These are phyloP conservation scores for Scaptomyza caliginosa DNA, from an alignment of 2,888 invertebrate species.

Conservation along the genomic window DNA sequence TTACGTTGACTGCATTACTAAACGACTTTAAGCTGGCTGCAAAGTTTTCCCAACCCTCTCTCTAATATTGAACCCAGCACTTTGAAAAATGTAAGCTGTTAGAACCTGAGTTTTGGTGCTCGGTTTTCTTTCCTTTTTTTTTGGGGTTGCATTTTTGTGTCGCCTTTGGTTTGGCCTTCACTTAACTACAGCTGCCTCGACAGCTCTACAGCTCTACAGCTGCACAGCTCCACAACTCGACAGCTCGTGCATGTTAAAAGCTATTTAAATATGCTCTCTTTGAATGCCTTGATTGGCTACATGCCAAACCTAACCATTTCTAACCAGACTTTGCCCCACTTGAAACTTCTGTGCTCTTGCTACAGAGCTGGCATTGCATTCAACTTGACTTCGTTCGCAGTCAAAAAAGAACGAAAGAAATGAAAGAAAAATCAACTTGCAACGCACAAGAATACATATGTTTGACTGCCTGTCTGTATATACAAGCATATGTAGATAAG, in stretches of 20 bases:
- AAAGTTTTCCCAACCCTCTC: background rate
- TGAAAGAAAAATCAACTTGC: background rate
- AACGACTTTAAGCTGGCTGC: conserved; percentile 61
- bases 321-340: conserved; percentile 27
- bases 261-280: conserved; percentile 80
- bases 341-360: conserved; percentile 17
- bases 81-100: conserved; percentile 56
- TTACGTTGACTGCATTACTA: conserved; percentile 70
- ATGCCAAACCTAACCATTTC: conserved; percentile 31
- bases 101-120: conserved; percentile 21
- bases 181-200: conserved; percentile 66
- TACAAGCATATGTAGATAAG: conserved; percentile 22
- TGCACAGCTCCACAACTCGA: conserved; percentile 38
- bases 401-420: conserved; percentile 33
- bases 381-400: conserved; percentile 21
- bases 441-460: background rate
- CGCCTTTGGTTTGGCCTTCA: conserved; percentile 73
- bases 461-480: background rate
- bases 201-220: conserved; percentile 12
- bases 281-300: conserved; percentile 77
- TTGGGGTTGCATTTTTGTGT: conserved; percentile 68
- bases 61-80: conserved; percentile 11
- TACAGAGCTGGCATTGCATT: conserved; percentile 8
- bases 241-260: conserved; percentile 77
- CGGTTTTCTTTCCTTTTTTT: conserved; percentile 21